A percentile compares a stretch with the other conserved stretches of the same genome.
These are phyloP conservation scores for Melinaea menophilus DNA, from an alignment of 2,888 invertebrate species.

Conservation along the genomic window DNA sequence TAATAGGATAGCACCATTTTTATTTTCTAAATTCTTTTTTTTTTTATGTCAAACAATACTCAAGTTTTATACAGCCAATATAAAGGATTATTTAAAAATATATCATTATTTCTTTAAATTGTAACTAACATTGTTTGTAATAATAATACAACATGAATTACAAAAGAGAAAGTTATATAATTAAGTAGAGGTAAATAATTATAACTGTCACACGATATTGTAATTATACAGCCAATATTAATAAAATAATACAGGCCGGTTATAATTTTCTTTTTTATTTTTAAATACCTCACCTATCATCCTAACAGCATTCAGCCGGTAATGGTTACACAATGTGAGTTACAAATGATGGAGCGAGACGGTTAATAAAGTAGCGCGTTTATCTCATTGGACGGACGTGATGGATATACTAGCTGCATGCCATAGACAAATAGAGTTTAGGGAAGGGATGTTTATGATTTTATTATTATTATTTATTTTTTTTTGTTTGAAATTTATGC, in stretches of 20 bases:
- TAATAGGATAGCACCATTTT: too few relatives aligned
- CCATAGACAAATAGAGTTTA: slow-evolving; percentile 60
- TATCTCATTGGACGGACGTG: slow-evolving; percentile 63
- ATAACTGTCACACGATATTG: too few relatives aligned
- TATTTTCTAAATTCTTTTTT: too few relatives aligned
- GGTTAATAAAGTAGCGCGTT: slow-evolving; percentile 68
- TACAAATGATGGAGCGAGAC: slow-evolving; percentile 51
- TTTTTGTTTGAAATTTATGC: background rate
- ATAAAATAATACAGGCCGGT: background rate
- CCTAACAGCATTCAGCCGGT: slow-evolving; percentile 12
- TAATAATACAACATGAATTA: too few relatives aligned
- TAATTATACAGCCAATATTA: background rate
- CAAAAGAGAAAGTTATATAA: too few relatives aligned
- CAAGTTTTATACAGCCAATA: too few relatives aligned
- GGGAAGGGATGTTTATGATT: background rate
- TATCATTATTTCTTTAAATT: too few relatives aligned
- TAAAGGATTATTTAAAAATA: too few relatives aligned
- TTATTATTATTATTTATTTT: slow-evolving; percentile 8
- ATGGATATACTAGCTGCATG: slow-evolving; percentile 62
- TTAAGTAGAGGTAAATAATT: too few relatives aligned
- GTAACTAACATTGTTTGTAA: too few relatives aligned
- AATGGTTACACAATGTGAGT: slow-evolving; percentile 24
- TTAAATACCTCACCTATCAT: slow-evolving; percentile 7
- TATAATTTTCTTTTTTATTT: background rate
- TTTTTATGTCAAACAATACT: too few relatives aligned